Base-by-base conservation (phyloP, 2,888 invertebrate genomes). In the Drosophila dives region DNA sequence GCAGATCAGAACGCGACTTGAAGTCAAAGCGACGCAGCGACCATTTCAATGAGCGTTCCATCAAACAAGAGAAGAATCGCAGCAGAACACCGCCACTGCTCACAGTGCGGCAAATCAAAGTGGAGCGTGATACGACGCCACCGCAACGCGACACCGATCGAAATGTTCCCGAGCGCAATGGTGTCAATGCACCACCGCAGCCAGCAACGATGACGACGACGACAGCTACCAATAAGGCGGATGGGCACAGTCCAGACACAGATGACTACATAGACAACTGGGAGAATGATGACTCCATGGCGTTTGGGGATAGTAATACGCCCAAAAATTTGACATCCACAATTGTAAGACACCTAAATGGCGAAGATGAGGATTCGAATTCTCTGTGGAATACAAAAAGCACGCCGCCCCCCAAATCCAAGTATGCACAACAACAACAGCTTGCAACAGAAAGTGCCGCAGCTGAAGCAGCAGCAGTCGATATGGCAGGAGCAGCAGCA, bases 241-340 rank as follows among this genome's bases (percentile, higher is more conserved):
- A 81, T 58, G 82, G 90, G n/a, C 85, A 89, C 10, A 93, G 93
- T 68, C 93, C 93, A 1, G 92, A 93, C 59, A 93, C 93, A 0
- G 93, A 93, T 76, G 93, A 93, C 67, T 93, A 93, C 53, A 91
- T 92, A 64, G 92, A 92, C 61, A 93, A 92, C 69, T 93, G 93
- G 93, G 93, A 93, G 74, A 92, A 92, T 51, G 93, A 92, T 48
- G 92, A 92, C 34, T 91, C 91, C 0, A 83, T 89, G 77, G 76
- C 84, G 10, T 86, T 86, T n/a, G 81, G 81, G 1, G 90, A 90
- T 26, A 88, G 84, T 60, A 87, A 77, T 10, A 90, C 90, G 12
- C 90, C 90, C 6, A 83, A 79, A 62, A 84, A 75, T 36, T 32
- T 49, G 3, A 34, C 75, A 2, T 34, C 50, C 3, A n/a, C 42